Conservation (phyloP, 2,113 vertebrate species). For the Nettapus auritus region DNA sequence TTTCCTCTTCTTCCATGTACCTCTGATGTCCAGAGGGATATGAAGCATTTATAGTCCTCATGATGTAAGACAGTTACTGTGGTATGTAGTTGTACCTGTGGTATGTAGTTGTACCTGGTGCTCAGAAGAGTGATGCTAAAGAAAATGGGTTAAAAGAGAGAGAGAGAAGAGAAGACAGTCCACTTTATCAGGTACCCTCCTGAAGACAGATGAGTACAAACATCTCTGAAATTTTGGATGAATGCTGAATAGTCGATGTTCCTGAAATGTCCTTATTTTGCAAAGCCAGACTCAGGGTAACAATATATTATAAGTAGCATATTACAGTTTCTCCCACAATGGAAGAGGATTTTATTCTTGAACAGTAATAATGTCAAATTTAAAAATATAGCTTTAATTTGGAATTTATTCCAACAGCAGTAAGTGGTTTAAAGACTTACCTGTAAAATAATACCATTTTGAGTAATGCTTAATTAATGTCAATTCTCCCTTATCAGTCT, state of each 20-base stretch:
- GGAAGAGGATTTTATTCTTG: background rate
- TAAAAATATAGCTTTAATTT: background rate
- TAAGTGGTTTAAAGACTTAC: background rate
- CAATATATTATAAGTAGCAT: background rate
- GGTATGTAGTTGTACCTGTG: background rate
- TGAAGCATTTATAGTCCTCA: background rate
- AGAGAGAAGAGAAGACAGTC: background rate
- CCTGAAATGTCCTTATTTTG: background rate
- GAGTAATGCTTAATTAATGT: constrained; percentile 2
- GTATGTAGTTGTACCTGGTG: background rate
- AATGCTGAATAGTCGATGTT: background rate
- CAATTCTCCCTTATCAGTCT: background rate
- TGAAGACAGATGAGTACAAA: background rate
- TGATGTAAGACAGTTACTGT: background rate
- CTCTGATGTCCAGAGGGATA: background rate
- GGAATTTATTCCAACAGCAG: background rate
- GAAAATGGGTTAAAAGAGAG: background rate
- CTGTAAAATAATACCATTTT: constrained; percentile 18
- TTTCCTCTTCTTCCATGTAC: background rate
- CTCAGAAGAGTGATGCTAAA: background rate
- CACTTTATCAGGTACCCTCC: background rate
- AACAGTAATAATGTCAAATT: background rate
- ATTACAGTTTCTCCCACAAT: background rate
- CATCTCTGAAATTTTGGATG: background rate
- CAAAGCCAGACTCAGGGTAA: background rate